phyloP scores from a whole-genome alignment of 2,113 vertebrate genomes.

The Rhinoptilus africanus region DNA sequence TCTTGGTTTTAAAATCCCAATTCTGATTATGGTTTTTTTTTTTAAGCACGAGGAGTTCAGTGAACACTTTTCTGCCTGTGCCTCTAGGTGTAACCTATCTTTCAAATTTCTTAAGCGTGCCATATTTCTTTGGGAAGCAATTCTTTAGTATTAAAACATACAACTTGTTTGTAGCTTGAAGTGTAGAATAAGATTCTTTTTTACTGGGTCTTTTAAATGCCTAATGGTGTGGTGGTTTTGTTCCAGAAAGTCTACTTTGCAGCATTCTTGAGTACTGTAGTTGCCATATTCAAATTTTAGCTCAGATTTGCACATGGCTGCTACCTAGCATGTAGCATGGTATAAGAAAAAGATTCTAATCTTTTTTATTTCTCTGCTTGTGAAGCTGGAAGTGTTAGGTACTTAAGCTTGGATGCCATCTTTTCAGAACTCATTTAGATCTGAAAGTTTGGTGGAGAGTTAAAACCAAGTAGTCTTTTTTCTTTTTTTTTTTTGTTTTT shows the following conservation, averaged over 20 bases:
- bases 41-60: slow-evolving; percentile 12
- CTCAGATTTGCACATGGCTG: slow-evolving; percentile 28
- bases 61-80: slow-evolving; percentile 43
- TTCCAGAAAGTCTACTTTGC: slow-evolving; percentile 24
- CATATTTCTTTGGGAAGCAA: slow-evolving; percentile 29
- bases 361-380: slow-evolving; percentile 15
- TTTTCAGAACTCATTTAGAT: slow-evolving; percentile 38
- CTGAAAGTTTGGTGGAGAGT: slow-evolving; percentile 46
- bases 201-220: slow-evolving; percentile 12
- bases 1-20: slow-evolving; percentile 21
- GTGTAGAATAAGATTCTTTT: slow-evolving; percentile 33
- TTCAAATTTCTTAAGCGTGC: not conserved
- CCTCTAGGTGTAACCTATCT: slow-evolving; percentile 3
- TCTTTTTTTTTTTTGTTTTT: not conserved
- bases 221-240: slow-evolving; percentile 6
- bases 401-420: slow-evolving; percentile 1
- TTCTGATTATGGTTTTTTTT: not conserved
- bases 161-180: slow-evolving; percentile 40
- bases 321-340: slow-evolving; percentile 19
- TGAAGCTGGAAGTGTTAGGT: not conserved
- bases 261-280: slow-evolving; percentile 30
- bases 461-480: not conserved
- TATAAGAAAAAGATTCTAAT: slow-evolving; percentile 17
- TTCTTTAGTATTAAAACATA: not conserved
- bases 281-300: slow-evolving; percentile 31